Base-by-base conservation (phyloP, 2,797 vertebrate genomes). In the Mormyrops boulengeri region DNA sequence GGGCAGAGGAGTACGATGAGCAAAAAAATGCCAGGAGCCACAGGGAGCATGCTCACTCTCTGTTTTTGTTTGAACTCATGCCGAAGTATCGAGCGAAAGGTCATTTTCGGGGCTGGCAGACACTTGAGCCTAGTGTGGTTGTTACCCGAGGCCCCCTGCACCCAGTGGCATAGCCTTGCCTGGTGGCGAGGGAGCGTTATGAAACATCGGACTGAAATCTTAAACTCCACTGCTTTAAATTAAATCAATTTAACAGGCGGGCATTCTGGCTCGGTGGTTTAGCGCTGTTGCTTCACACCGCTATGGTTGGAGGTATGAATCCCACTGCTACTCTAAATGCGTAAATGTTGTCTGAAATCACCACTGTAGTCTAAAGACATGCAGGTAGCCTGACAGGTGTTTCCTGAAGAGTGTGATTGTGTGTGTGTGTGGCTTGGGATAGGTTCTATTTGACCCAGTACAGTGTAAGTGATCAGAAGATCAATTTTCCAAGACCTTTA, bases 1-100 rank as follows among this genome's bases (percentile, higher is more conserved):
- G 38, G 73, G 41, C 11, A 82, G 88, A 90, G 90, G 93, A 87
- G 93, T 93, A 93, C 7, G 5, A 14, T 91, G 91, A 89, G 92
- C 57, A 89, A 86, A 73, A 88, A 50, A 87, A 69, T 49, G 55
- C 60, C 30, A 53, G 52, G 30, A 52, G 60, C 62, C 12, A 19
- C 44, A 14, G 88, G 55, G 11, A 84, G 55, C 53, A 50, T 77
- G 44, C 4, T 34, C 19, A 0, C 9, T 77, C 22, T 60, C 19
- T 38, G 38, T 49, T 84, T 89, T 62, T 41, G 7, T 62, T 85
- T 85, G 89, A 85, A 85, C 41, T 47, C 22, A 47, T 7, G 57
- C 57, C 44, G 7, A 41, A 49, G 41, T n/a, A 41, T 41, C 1
- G 88, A 22, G 3, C 55, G 12, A 57, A 87, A 50, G 47, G 57